Evolutionary conservation across 2,888 invertebrate genomes (phyloP).

Genomic region (Arge pagana): DNA sequence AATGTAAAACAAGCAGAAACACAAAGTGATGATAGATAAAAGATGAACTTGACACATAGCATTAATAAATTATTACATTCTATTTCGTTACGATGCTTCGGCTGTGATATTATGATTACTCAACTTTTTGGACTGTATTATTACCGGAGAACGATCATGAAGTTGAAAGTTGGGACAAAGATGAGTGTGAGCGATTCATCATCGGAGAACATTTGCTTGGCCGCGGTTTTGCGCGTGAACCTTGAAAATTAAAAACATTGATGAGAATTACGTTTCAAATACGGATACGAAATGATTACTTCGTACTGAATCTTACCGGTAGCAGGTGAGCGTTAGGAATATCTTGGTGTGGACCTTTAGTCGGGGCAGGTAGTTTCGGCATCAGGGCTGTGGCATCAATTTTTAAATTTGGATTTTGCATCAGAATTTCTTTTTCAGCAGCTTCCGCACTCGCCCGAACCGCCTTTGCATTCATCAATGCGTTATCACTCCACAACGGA

Average conservation of each 20-base stretch:
- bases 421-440: conserved; percentile 51
- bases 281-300: neutral
- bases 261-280: no score
- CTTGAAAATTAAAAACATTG: no score
- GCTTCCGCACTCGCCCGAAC: conserved; percentile 55
- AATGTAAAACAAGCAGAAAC: no score
- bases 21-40: no score
- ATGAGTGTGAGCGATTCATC: conserved; percentile 1
- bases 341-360: conserved; percentile 35
- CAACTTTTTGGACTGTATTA: no score
- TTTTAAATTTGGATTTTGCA: conserved; percentile 49
- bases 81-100: no score
- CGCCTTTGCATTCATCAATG: conserved; percentile 50
- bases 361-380: conserved; percentile 36
- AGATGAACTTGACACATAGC: no score
- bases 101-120: no score
- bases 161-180: no score
- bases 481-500: conserved; percentile 57
- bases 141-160: no score
- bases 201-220: conserved; percentile 2
- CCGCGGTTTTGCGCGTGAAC: neutral
- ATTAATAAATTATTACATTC: no score
- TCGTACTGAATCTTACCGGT: conserved; percentile 30
- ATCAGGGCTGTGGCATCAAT: conserved; percentile 46
- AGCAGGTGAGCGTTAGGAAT: conserved; percentile 31